phyloP scores from a whole-genome alignment of 2,113 vertebrate species.

The Mola mola region DNA sequence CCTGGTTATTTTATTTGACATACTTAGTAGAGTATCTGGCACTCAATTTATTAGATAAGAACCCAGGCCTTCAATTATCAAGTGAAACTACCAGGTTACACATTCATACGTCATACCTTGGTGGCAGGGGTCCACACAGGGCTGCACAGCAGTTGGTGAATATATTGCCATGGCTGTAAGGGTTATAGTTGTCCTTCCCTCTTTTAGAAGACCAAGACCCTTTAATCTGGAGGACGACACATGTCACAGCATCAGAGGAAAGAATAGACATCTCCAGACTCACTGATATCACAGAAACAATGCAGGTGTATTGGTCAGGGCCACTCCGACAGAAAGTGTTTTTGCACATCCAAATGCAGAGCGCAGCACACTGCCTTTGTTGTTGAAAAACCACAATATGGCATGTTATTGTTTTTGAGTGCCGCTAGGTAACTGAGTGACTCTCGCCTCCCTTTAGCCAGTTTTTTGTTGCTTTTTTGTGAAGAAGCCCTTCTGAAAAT shows the following conservation, averaged over 20 bases:
- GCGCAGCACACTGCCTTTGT: background rate
- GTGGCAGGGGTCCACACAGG: slow-evolving; percentile 94
- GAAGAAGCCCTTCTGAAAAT: too few species aligned
- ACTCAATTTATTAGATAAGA: too few species aligned
- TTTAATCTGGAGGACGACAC: slow-evolving; percentile 89
- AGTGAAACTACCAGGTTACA: too few species aligned
- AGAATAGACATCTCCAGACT: slow-evolving; percentile 8
- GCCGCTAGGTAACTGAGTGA: too few species aligned
- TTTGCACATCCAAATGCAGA: background rate
- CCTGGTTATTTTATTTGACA: too few species aligned
- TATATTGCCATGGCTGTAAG: slow-evolving; percentile 96
- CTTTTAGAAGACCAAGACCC: slow-evolving; percentile 98
- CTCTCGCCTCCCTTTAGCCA: too few species aligned
- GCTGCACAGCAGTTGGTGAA: slow-evolving; percentile 96
- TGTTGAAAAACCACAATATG: background rate
- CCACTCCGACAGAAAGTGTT: too few species aligned
- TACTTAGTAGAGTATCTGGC: too few species aligned
- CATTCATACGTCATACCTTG: slow-evolving; percentile 86
- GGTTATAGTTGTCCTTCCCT: slow-evolving; percentile 98
- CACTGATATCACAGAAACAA: background rate
- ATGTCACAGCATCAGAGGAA: slow-evolving; percentile 2
- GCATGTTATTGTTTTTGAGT: background rate
- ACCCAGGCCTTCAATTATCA: too few species aligned
- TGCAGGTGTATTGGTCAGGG: background rate
- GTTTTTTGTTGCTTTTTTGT: too few species aligned